These are phyloP conservation scores for Galaxea fascicularis DNA, from an alignment of 92 coral and sea anemone genomes.

Conservation along the genomic window DNA sequence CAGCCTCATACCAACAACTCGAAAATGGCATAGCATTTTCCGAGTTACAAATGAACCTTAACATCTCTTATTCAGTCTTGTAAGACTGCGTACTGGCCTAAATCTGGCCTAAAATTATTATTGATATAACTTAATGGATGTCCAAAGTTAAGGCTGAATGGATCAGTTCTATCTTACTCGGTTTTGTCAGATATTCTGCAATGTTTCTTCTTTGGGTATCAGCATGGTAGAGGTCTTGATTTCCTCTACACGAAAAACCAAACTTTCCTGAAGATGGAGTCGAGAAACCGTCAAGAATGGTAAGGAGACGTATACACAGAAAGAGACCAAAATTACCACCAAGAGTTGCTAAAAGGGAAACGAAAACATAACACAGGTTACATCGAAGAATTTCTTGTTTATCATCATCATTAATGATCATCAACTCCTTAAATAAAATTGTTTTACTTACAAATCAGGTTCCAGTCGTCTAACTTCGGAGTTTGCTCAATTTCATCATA, in stretches of 20 bases:
- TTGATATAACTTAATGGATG: no score
- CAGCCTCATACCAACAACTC: no score
- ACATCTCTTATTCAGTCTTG: no score
- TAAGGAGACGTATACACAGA: conserved; percentile 19
- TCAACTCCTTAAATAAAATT: neutral
- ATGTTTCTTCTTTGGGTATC: no score
- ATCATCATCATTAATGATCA: neutral
- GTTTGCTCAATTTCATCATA: conserved; percentile 26
- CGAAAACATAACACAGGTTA: neutral
- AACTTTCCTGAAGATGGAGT: conserved; percentile 8
- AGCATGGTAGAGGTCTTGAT: neutral
- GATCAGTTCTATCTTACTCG: neutral
- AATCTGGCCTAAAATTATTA: no score
- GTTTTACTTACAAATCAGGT: conserved; percentile 15
- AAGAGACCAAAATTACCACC: conserved; percentile 44
- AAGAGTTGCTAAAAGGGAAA: conserved; percentile 21
- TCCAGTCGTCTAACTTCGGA: neutral
- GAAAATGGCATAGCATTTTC: no score
- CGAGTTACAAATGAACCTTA: no score
- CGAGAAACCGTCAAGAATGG: conserved; percentile 22
- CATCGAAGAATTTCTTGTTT: neutral
- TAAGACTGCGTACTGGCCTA: no score
- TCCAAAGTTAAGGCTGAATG: no score
- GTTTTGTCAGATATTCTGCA: neutral
- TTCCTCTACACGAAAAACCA: conserved; percentile 4